Percentiles rank a stretch among this genome's conserved stretches.
Evolutionary conservation across 2,113 vertebrate species (phyloP).

Genomic region (Eptesicus fuscus): DNA sequence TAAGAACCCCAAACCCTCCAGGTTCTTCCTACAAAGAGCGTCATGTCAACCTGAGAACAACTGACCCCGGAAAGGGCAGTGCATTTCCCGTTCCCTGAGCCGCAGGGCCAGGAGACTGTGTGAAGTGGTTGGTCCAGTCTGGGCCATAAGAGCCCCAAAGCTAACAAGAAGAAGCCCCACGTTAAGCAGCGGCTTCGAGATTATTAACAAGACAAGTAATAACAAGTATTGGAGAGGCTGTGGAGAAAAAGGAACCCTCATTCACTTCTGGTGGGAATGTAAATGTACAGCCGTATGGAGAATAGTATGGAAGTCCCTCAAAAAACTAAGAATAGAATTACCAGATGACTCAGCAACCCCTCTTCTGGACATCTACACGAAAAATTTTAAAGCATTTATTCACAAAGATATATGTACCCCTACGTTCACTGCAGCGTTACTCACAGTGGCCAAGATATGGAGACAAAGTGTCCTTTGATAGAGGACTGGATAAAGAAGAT

Average conservation of each 20-base stretch:
- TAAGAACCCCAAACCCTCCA: neutral
- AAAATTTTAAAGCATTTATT: neutral
- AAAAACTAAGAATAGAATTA: neutral
- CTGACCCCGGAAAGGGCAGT: accelerated
- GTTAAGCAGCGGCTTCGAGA: neutral
- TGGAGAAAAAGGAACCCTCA: neutral
- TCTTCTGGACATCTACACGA: neutral
- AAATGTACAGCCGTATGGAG: neutral
- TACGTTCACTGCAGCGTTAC: neutral
- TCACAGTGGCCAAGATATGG: neutral
- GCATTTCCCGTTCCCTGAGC: neutral
- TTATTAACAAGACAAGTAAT: neutral
- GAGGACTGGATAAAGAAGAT: neutral
- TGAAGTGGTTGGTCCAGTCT: neutral
- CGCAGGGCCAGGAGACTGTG: neutral
- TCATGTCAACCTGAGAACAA: accelerated
- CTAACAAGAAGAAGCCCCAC: neutral
- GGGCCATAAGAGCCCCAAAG: neutral
- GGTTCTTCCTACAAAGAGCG: neutral
- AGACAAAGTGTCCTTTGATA: neutral
- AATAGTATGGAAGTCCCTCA: neutral
- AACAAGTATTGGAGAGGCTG: neutral
- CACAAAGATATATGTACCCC: neutral
- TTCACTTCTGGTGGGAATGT: neutral
- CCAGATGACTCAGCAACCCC: neutral